These are phyloP conservation scores for Ecliptopera silaceata DNA, from an alignment of 2,888 invertebrate species.

Conservation along the genomic window DNA sequence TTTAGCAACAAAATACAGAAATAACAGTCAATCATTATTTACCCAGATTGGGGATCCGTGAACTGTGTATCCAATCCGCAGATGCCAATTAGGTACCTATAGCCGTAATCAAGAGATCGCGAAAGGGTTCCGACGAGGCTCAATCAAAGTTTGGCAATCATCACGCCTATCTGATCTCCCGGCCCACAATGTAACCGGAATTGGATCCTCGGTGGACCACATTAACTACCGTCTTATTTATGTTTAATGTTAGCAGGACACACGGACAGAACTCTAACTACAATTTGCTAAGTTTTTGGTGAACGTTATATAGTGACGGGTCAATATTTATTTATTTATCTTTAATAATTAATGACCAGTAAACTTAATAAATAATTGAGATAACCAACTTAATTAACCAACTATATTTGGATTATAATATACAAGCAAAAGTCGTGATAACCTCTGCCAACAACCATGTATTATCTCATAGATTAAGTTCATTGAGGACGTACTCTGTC, in stretches of 20 bases:
- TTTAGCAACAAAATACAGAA: conserved; percentile 10
- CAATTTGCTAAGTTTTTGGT: background rate
- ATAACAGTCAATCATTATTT: conserved; percentile 42
- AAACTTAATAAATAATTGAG: no score
- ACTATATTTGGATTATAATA: no score
- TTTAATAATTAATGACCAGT: no score
- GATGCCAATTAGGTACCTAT: conserved; percentile 66
- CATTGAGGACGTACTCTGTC: no score
- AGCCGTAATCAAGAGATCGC: conserved; percentile 67
- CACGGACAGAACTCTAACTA: conserved; percentile 30
- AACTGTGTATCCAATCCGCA: conserved; percentile 56
- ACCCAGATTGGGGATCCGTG: conserved; percentile 47
- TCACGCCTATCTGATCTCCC: conserved; percentile 75
- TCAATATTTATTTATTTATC: no score
- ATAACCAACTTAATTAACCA: no score
- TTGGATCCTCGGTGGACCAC: conserved; percentile 66
- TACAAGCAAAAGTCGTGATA: no score
- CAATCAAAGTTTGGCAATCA: conserved; percentile 81
- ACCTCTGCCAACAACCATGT: no score
- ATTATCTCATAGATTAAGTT: no score
- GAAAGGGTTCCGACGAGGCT: conserved; percentile 71
- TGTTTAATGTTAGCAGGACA: conserved; percentile 64
- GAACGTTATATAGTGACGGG: background rate
- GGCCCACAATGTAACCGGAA: conserved; percentile 73
- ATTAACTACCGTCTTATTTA: conserved; percentile 69